Evolutionary conservation across 2,797 vertebrate species (phyloP).

Genomic region (Schizopygopsis malacanthus): DNA sequence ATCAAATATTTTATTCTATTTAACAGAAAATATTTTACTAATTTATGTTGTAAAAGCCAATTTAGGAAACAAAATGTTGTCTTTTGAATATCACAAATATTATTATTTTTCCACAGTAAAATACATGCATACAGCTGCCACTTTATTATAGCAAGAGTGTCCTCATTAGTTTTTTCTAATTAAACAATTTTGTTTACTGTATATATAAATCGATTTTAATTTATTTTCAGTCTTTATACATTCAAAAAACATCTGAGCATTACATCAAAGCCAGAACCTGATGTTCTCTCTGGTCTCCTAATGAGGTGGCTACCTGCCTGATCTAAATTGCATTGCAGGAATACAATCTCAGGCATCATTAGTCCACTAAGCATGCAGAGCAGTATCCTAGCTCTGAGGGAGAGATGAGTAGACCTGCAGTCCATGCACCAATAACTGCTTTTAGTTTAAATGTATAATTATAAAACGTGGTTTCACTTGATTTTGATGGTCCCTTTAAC

Average conservation of each 20-base stretch:
- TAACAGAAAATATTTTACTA: not conserved
- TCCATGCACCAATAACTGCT: not conserved
- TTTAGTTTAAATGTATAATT: conserved; percentile 6
- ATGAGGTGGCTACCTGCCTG: conserved; percentile 10
- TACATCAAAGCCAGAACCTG: not conserved
- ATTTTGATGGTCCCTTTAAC: not conserved
- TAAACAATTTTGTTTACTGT: not conserved
- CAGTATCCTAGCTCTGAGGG: not conserved
- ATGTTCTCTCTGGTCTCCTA: conserved; percentile 12
- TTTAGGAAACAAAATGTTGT: not conserved
- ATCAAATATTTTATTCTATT: not conserved
- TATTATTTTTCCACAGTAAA: not conserved
- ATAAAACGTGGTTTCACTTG: not conserved
- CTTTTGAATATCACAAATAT: not conserved
- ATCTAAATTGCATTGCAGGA: not conserved
- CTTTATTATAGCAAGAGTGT: not conserved
- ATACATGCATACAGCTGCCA: not conserved
- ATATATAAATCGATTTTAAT: not conserved
- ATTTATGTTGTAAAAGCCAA: not conserved
- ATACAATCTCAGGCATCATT: conserved; percentile 29
- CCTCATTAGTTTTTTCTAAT: not conserved
- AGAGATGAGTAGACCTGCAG: not conserved
- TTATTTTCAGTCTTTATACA: not conserved
- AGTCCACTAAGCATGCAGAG: conserved; percentile 14
- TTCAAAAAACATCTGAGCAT: not conserved